phyloP scores from a whole-genome alignment of 2,888 invertebrate genomes.

The Hartigia nigra region DNA sequence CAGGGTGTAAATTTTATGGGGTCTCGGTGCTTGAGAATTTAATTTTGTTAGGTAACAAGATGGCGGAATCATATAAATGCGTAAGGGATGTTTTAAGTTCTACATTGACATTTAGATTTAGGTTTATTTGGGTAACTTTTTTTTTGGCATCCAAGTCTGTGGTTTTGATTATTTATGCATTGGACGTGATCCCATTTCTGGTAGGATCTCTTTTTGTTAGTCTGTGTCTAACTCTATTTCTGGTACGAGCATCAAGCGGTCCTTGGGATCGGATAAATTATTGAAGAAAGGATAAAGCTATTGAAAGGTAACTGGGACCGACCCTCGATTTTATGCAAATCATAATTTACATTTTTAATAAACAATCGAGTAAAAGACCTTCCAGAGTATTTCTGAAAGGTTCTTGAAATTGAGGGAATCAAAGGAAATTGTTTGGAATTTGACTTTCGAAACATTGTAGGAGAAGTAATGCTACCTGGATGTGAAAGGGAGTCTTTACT shows the following conservation, averaged over 20 bases:
- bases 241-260: background rate
- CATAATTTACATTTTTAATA: conserved; percentile 17
- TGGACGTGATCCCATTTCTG: background rate
- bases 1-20: background rate
- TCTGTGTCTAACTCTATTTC: background rate
- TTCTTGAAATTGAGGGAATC: background rate
- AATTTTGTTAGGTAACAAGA: background rate
- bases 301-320: background rate
- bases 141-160: background rate
- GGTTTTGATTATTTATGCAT: background rate
- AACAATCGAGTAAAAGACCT: conserved; percentile 9
- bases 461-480: background rate
- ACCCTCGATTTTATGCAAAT: conserved; percentile 1
- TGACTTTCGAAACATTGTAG: background rate
- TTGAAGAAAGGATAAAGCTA: background rate
- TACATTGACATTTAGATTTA: background rate
- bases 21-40: background rate
- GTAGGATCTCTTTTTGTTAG: background rate
- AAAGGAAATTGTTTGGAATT: background rate
- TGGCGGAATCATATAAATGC: background rate
- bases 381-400: background rate
- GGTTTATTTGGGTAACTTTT: background rate
- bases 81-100: background rate
- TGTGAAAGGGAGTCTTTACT: background rate
- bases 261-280: background rate